Evolutionary conservation across 2,113 vertebrate genomes (phyloP).

Genomic region (Misgurnus anguillicaudatus): DNA sequence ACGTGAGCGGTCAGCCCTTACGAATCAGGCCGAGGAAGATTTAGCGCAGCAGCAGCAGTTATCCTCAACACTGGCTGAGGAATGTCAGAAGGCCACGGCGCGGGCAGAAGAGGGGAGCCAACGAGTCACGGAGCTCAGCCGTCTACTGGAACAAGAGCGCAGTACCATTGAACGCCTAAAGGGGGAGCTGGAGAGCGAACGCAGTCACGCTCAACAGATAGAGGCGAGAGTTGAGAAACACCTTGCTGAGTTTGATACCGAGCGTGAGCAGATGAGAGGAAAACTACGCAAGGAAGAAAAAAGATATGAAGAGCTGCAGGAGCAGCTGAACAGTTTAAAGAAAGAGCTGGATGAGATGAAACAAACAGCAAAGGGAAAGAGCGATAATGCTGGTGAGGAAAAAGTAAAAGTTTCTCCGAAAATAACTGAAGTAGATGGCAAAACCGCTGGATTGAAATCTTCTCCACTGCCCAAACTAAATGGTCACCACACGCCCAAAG

Average conservation of each 20-base stretch:
- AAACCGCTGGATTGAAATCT: slow-evolving; percentile 50
- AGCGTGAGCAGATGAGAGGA: slow-evolving; percentile 84
- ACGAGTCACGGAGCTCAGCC: slow-evolving; percentile 79
- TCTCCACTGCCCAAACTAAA: slow-evolving; percentile 78
- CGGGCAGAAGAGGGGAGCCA: slow-evolving; percentile 89
- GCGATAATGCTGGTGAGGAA: slow-evolving; percentile 30
- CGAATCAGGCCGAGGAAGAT: slow-evolving; percentile 84
- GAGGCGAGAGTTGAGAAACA: slow-evolving; percentile 87
- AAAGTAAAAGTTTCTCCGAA: not conserved
- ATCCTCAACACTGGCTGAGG: slow-evolving; percentile 84
- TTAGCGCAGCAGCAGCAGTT: slow-evolving; percentile 89
- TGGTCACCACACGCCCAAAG: slow-evolving; percentile 65
- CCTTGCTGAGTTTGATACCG: slow-evolving; percentile 86
- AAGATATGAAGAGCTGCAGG: slow-evolving; percentile 81
- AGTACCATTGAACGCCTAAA: slow-evolving; percentile 72
- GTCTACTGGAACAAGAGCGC: slow-evolving; percentile 81
- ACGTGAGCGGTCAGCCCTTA: slow-evolving; percentile 83
- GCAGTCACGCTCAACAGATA: slow-evolving; percentile 75
- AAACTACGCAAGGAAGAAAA: slow-evolving; percentile 86
- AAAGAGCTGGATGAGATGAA: slow-evolving; percentile 52
- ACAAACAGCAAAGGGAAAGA: slow-evolving; percentile 42
- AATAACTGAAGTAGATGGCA: slow-evolving; percentile 76
- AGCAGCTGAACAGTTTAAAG: slow-evolving; percentile 72
- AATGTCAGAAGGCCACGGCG: slow-evolving; percentile 89
- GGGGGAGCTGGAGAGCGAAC: slow-evolving; percentile 80